A percentile compares a stretch with the other conserved stretches of the same genome.
Evolutionary conservation across 2,888 invertebrate species (phyloP).

Genomic region (Mimas tiliae): DNA sequence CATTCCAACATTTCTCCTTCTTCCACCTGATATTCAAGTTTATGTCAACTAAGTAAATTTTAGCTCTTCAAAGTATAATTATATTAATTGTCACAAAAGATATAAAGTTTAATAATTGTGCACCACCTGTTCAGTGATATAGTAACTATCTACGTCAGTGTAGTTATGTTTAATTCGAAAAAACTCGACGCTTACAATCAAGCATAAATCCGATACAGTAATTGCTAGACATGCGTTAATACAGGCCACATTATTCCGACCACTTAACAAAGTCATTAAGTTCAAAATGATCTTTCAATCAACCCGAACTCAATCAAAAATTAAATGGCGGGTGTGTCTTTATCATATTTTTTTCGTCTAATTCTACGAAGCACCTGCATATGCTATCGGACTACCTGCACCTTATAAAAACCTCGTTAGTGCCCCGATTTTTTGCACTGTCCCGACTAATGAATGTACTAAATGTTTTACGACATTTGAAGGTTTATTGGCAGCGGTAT

Average conservation of each 20-base stretch:
- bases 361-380: slow-evolving; percentile 42
- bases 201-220: background rate
- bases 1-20: too few relatives aligned
- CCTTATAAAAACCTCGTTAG: slow-evolving; percentile 75
- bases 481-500: slow-evolving; percentile 61
- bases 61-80: too few relatives aligned
- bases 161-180: background rate
- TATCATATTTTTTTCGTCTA: slow-evolving; percentile 40
- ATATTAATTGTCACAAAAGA: too few relatives aligned
- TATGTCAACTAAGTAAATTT: too few relatives aligned
- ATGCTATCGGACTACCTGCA: slow-evolving; percentile 40
- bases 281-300: slow-evolving; percentile 53
- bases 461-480: slow-evolving; percentile 78
- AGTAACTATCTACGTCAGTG: background rate
- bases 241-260: slow-evolving; percentile 15
- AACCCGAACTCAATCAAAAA: slow-evolving; percentile 49
- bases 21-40: background rate
- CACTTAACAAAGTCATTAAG: slow-evolving; percentile 25
- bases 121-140: background rate
- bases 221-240: slow-evolving; percentile 20
- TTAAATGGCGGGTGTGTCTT: slow-evolving; percentile 49
- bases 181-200: background rate
- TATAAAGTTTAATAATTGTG: too few relatives aligned
- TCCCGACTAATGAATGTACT: slow-evolving; percentile 58
- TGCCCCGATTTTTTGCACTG: slow-evolving; percentile 60